Conservation (phyloP, 2,113 vertebrate species). For the Numenius arquata region DNA sequence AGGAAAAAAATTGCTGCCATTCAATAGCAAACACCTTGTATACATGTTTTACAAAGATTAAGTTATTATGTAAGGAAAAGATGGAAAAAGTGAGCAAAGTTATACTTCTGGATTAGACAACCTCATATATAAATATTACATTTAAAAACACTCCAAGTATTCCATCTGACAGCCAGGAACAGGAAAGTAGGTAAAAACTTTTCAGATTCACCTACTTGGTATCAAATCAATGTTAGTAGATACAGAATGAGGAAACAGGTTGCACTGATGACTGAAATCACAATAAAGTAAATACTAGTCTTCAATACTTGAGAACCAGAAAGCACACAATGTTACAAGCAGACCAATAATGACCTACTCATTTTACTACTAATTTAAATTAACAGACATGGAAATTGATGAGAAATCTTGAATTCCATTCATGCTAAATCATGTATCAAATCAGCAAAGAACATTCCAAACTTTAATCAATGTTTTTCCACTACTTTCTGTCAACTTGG, state of each 20-base stretch:
- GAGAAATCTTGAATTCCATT: not conserved
- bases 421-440: not conserved
- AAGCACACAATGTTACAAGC: not conserved
- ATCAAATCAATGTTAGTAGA: not conserved
- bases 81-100: not conserved
- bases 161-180: not conserved
- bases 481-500: not conserved
- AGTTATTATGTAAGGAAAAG: not conserved
- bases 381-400: not conserved
- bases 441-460: not conserved
- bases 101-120: not conserved
- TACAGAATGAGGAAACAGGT: not conserved
- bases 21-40: not conserved
- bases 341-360: not conserved
- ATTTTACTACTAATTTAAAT: not conserved
- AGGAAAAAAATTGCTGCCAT: not conserved
- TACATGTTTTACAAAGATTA: not conserved
- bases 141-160: not conserved
- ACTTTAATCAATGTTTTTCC: not conserved
- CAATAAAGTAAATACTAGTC: not conserved
- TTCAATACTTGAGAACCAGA: not conserved
- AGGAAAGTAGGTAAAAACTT: not conserved
- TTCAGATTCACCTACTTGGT: not conserved
- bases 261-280: not conserved
- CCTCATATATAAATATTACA: not conserved